A percentile compares a stretch with the other conserved stretches of the same genome.
These are phyloP conservation scores for Apogon talboti DNA, from an alignment of 2,797 vertebrate genomes.

Conservation along the genomic window DNA sequence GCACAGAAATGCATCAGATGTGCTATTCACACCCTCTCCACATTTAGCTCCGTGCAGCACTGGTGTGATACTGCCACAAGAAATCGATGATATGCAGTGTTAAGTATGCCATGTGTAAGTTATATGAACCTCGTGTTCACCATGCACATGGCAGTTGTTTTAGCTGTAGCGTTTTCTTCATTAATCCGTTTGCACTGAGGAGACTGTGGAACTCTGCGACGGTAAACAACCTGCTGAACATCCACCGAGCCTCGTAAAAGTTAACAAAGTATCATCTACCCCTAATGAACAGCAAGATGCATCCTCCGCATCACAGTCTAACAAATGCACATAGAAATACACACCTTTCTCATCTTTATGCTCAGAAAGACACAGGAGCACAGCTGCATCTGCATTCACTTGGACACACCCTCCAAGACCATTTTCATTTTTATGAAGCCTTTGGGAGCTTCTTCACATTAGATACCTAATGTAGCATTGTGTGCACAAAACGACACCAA, in stretches of 20 bases:
- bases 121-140: no score
- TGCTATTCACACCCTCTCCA: slow-evolving; percentile 16
- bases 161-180: background rate
- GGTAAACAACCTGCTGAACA: slow-evolving; percentile 1
- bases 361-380: slow-evolving; percentile 27
- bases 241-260: background rate
- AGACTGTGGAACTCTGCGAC: background rate
- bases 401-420: slow-evolving; percentile 53
- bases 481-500: slow-evolving; percentile 46
- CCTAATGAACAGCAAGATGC: slow-evolving; percentile 9
- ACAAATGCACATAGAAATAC: background rate
- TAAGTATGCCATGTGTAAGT: no score
- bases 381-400: slow-evolving; percentile 40
- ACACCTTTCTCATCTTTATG: slow-evolving; percentile 43
- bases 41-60: slow-evolving; percentile 1
- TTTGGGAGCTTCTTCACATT: slow-evolving; percentile 75
- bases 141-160: background rate
- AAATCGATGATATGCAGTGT: no score
- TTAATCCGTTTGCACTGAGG: background rate
- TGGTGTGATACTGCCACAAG: background rate
- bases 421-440: slow-evolving; percentile 80
- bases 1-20: slow-evolving; percentile 38
- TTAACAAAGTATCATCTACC: slow-evolving; percentile 28
- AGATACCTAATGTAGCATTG: slow-evolving; percentile 77
- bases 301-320: background rate